A percentile compares a stretch with the other conserved stretches of the same genome.
Evolutionary conservation across 1,140 invertebrate species (phyloP).

Genomic region (Drosophila guanche): DNA sequence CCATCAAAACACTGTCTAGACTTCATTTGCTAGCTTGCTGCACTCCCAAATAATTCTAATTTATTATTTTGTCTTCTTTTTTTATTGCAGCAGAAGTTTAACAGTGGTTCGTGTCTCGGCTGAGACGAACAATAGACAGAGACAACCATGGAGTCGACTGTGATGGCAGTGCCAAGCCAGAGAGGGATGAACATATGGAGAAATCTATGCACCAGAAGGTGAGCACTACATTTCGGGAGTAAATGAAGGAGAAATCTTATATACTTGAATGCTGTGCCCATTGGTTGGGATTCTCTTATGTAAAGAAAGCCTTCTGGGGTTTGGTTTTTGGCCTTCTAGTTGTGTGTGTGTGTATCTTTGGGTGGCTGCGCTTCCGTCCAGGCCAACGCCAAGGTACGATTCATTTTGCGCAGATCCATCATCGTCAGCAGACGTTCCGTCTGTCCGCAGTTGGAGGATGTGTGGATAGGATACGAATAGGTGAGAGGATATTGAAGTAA

Average conservation of each 20-base stretch:
- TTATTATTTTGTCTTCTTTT: not conserved
- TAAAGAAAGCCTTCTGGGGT: conserved; percentile 5
- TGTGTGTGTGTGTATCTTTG: not conserved
- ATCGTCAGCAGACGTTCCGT: conserved; percentile 62
- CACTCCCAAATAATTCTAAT: conserved; percentile 11
- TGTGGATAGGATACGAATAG: no score
- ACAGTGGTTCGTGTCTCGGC: conserved; percentile 55
- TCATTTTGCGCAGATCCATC: conserved; percentile 65
- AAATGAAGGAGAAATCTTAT: conserved; percentile 53
- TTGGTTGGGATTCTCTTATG: conserved; percentile 24
- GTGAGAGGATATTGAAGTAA: no score
- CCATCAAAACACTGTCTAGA: conserved; percentile 12
- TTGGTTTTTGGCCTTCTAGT: not conserved
- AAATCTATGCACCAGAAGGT: not conserved
- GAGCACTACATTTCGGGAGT: not conserved
- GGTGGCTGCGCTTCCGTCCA: conserved; percentile 24
- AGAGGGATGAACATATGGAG: not conserved
- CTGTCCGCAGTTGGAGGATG: conserved; percentile 5
- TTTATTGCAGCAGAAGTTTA: conserved; percentile 18
- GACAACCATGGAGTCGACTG: conserved; percentile 2
- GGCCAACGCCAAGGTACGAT: conserved; percentile 6
- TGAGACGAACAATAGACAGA: conserved; percentile 8
- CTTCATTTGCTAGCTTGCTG: conserved; percentile 13
- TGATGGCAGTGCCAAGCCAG: not conserved
- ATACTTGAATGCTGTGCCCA: conserved; percentile 13